Evolutionary conservation across 30 jellyfish, hydroid and myxozoan species (phyloP).

Genomic region (Cassiopea andromeda): DNA sequence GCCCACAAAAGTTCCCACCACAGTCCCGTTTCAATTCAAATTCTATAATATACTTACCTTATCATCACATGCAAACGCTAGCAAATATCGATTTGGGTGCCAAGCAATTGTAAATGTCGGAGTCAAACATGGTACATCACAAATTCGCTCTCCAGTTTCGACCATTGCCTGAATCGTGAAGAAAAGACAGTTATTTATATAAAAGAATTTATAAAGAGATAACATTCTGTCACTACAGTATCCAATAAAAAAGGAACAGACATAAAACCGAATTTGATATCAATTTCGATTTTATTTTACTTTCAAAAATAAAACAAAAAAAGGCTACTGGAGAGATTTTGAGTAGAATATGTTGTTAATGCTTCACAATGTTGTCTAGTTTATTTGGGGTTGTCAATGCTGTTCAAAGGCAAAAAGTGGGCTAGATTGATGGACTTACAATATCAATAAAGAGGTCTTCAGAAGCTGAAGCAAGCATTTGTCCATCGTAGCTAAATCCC

Average conservation of each 20-base stretch:
- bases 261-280: no score
- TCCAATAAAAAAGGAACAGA: no score
- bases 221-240: no score
- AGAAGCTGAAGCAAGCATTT: conserved; percentile 98
- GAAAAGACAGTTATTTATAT: not conserved
- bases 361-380: no score
- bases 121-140: conserved; percentile 89
- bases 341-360: no score
- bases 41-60: conserved; percentile 57
- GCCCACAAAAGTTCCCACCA: no score
- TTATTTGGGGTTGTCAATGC: no score
- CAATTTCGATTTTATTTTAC: no score
- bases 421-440: conserved; percentile 43
- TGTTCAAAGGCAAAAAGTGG: not conserved
- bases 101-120: conserved; percentile 99
- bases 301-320: no score
- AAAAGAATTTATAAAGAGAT: not conserved
- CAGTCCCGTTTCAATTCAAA: not conserved
- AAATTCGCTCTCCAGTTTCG: conserved; percentile 94
- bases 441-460: conserved; percentile 96
- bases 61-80: conserved; percentile 98
- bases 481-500: conserved; percentile 96
- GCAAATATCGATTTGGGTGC: conserved; percentile 93
- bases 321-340: no score
- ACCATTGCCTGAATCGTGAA: conserved; percentile 89